Evolutionary conservation across 2,797 vertebrate genomes (phyloP).

Genomic region (Poecilia gillii): DNA sequence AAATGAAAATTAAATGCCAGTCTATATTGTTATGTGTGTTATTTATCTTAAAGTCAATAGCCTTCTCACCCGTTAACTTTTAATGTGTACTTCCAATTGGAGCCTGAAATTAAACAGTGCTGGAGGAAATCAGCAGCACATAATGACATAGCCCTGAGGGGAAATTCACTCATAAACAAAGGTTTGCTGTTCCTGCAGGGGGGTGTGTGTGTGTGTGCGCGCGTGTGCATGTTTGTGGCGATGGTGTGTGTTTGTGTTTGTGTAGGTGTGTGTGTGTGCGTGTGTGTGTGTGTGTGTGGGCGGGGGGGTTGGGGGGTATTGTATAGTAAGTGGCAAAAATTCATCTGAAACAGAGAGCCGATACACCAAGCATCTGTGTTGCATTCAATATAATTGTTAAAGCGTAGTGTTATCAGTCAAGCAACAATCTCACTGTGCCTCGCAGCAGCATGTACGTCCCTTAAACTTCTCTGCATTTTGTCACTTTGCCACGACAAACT

Average conservation of each 20-base stretch:
- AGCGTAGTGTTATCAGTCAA: conserved; percentile 64
- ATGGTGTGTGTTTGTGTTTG: background rate
- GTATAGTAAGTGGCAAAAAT: conserved; percentile 63
- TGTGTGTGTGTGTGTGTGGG: background rate
- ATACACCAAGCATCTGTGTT: conserved; percentile 69
- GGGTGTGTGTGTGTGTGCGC: conserved; percentile 19
- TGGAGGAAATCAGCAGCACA: conserved; percentile 75
- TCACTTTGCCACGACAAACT: background rate
- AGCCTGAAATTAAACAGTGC: conserved; percentile 83
- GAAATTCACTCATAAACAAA: conserved; percentile 74
- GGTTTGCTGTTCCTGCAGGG: conserved; percentile 50
- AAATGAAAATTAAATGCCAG: conserved; percentile 80
- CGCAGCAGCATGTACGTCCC: conserved; percentile 29
- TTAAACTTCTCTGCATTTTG: background rate
- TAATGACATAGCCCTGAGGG: conserved; percentile 74
- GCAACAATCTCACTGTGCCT: conserved; percentile 65
- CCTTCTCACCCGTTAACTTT: conserved; percentile 81
- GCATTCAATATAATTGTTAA: conserved; percentile 69
- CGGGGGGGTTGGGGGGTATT: background rate
- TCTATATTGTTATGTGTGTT: conserved; percentile 79
- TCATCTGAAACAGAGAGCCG: conserved; percentile 57
- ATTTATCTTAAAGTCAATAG: conserved; percentile 85
- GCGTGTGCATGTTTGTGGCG: background rate
- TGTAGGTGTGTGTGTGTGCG: too few relatives aligned
- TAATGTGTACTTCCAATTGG: conserved; percentile 81